These are phyloP conservation scores for Dermochelys coriacea DNA, from an alignment of 2,797 vertebrate genomes.

Conservation along the genomic window DNA sequence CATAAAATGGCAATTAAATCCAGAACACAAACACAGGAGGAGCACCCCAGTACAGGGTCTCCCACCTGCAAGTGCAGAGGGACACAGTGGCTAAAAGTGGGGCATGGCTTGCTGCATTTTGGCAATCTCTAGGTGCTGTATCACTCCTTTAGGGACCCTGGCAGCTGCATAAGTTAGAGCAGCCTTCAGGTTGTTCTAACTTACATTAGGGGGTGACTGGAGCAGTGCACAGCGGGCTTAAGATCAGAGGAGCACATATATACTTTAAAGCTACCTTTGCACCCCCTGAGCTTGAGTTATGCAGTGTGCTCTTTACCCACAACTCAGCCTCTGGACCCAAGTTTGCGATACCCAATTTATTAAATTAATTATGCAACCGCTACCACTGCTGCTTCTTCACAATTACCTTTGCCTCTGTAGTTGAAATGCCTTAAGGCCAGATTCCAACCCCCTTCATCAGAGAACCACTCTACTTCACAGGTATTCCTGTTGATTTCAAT, in stretches of 20 bases:
- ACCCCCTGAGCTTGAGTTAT: not conserved
- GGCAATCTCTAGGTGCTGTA: not conserved
- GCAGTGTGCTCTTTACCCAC: not conserved
- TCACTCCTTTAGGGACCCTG: not conserved
- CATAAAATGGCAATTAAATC: not conserved
- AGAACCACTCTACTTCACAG: accelerated
- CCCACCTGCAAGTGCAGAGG: not conserved
- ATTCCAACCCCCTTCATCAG: not conserved
- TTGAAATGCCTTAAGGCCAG: not conserved
- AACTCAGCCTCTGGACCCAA: not conserved
- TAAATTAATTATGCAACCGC: conserved; percentile 28
- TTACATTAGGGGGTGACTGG: not conserved
- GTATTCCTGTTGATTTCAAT: not conserved
- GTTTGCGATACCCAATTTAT: conserved; percentile 37
- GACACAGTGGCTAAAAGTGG: not conserved
- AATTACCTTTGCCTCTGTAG: conserved; percentile 27
- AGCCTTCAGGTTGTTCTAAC: not conserved
- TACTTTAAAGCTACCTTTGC: not conserved
- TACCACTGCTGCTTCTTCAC: not conserved
- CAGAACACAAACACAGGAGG: not conserved
- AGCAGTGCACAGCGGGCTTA: not conserved
- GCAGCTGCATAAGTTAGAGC: not conserved
- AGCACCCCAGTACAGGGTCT: not conserved
- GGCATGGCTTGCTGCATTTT: not conserved
- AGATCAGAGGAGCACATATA: not conserved